Evolutionary conservation across 2,888 invertebrate genomes (phyloP).

Genomic region (Thecocarcelia acutangulata): DNA sequence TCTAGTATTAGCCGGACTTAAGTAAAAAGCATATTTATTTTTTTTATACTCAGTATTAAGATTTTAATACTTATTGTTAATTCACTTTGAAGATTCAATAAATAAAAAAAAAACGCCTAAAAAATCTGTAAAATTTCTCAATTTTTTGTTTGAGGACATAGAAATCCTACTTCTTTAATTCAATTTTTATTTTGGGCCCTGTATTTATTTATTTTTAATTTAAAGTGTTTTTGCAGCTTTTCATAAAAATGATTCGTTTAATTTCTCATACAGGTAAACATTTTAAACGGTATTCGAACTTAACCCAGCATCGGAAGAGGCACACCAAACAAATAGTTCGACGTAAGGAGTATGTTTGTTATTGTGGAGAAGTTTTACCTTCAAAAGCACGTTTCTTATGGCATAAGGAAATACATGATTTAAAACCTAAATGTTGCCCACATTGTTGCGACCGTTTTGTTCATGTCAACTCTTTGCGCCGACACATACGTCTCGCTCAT

Average conservation of each 20-base stretch:
- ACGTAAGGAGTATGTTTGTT: slow-evolving; percentile 88
- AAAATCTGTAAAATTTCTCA: too few species aligned
- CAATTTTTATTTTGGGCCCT: too few species aligned
- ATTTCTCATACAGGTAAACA: slow-evolving; percentile 82
- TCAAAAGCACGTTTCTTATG: slow-evolving; percentile 91
- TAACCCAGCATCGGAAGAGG: slow-evolving; percentile 91
- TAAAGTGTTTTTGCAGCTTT: too few species aligned
- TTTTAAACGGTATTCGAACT: slow-evolving; percentile 91
- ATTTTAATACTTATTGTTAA: too few species aligned
- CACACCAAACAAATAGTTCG: slow-evolving; percentile 88
- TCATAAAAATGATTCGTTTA: background rate
- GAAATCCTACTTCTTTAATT: too few species aligned
- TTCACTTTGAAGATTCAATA: too few species aligned
- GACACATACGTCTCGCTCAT: slow-evolving; percentile 91
- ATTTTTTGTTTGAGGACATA: too few species aligned
- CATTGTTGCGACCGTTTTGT: slow-evolving; percentile 94
- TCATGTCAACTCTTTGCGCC: slow-evolving; percentile 90
- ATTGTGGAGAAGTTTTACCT: slow-evolving; percentile 91
- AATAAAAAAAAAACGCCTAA: too few species aligned
- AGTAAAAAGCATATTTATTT: too few species aligned
- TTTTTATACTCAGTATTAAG: too few species aligned
- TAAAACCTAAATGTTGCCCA: slow-evolving; percentile 90
- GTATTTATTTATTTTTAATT: too few species aligned
- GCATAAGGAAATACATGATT: slow-evolving; percentile 93
- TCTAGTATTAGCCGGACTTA: too few species aligned